Evolutionary conservation across 2,113 vertebrate species (phyloP), one percentile per base, ranked within the genome.

Genomic region (Myxocyprinus asiaticus): DNA sequence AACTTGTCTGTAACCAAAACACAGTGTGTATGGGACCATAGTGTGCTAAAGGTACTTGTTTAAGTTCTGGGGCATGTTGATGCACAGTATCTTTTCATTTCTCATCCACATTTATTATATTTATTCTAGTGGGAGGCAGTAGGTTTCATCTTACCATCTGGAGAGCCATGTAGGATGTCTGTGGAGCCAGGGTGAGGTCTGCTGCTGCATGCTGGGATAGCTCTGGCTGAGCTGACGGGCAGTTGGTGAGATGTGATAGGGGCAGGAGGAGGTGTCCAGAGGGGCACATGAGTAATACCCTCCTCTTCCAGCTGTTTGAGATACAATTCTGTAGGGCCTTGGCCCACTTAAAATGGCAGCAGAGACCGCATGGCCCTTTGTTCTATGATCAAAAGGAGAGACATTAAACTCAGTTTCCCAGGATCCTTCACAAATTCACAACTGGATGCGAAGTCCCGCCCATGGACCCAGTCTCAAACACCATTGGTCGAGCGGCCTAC

Each of bases 301-400:
- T 98, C 96, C 12, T 95, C 92, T 58, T 96, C 94, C 81, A 99
- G 80, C 70, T 98, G 94, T 70, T 85, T 94, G 81, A 99, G 91
- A 89, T 97, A n/a, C n/a, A n/a, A n/a, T n/a, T n/a, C n/a, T n/a
- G n/a, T n/a, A n/a, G n/a, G n/a, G n/a, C n/a, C n/a, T n/a, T n/a
- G n/a, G n/a, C n/a, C n/a, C n/a, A n/a, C n/a, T n/a, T n/a, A n/a
- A n/a, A n/a, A n/a, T n/a, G n/a, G n/a, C n/a, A n/a, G n/a, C n/a
- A n/a, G n/a, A n/a, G n/a, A n/a, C n/a, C n/a, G n/a, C n/a, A n/a
- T n/a, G n/a, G n/a, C n/a, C n/a, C n/a, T n/a, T n/a, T n/a, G n/a
- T n/a, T n/a, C n/a, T n/a, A n/a, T n/a, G n/a, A n/a, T n/a, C n/a
- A n/a, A n/a, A n/a, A n/a, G n/a, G n/a, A n/a, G n/a, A n/a, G n/a